Percentiles rank a stretch among this genome's conserved stretches.
These are phyloP conservation scores for Berghia stephanieae DNA, from an alignment of 1,140 invertebrate genomes.

Conservation along the genomic window DNA sequence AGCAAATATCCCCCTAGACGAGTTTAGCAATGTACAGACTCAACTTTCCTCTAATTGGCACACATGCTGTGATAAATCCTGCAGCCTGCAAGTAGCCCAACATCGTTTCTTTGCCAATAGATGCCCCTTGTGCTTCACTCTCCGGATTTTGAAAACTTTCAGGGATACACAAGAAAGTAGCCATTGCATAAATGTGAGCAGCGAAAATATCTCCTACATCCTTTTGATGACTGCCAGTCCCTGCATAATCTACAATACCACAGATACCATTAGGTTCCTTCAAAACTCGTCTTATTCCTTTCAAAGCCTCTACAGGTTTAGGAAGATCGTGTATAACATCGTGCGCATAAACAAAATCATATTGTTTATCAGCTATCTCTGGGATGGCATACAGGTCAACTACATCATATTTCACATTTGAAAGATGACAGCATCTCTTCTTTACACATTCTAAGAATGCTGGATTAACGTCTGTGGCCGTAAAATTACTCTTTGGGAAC, in stretches of 20 bases:
- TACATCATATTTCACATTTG: slow-evolving; percentile 11
- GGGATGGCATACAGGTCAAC: slow-evolving; percentile 9
- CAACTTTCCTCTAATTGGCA: too few relatives aligned
- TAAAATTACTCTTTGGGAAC: slow-evolving; percentile 24
- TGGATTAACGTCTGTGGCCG: background rate
- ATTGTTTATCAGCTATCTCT: slow-evolving; percentile 7
- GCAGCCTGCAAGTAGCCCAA: too few relatives aligned
- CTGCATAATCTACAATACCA: slow-evolving; percentile 5
- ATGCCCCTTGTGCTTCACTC: slow-evolving; percentile 16
- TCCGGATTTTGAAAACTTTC: slow-evolving; percentile 17
- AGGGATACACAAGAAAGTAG: slow-evolving; percentile 19
- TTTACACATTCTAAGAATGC: background rate
- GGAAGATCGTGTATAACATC: slow-evolving; percentile 27
- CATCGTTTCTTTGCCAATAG: slow-evolving; percentile 9
- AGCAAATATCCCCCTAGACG: too few relatives aligned
- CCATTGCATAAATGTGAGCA: background rate
- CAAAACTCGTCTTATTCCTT: background rate
- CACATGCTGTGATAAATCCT: too few relatives aligned
- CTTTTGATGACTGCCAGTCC: background rate
- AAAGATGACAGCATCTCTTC: background rate
- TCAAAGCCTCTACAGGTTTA: slow-evolving; percentile 3
- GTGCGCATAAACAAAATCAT: slow-evolving; percentile 15
- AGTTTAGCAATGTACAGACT: too few relatives aligned
- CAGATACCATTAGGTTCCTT: background rate
- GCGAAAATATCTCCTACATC: slow-evolving; percentile 3